Evolutionary conservation across 2,113 vertebrate species (phyloP).

Genomic region (Phodopus roborovskii): DNA sequence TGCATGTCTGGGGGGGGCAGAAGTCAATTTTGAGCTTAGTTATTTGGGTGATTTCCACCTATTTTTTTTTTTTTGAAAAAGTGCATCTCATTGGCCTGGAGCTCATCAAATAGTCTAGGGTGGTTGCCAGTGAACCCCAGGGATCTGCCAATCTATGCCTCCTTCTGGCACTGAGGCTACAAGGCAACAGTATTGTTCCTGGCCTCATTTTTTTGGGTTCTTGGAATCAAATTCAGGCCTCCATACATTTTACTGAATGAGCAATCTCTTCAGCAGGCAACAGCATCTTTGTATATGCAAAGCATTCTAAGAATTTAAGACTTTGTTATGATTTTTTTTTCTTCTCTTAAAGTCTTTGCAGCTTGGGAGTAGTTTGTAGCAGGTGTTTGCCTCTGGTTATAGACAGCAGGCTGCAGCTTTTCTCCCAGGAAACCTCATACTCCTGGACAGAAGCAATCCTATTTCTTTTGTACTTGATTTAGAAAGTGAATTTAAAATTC

Average conservation of each 20-base stretch:
- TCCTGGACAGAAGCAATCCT: slow-evolving; percentile 45
- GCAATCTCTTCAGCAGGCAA: neutral
- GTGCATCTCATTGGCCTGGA: neutral
- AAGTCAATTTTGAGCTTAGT: neutral
- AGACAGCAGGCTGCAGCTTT: neutral
- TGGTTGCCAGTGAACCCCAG: neutral
- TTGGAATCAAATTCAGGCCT: neutral
- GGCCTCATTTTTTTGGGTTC: neutral
- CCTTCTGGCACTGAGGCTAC: neutral
- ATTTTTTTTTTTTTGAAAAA: neutral
- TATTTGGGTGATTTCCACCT: neutral
- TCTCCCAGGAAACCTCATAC: slow-evolving; percentile 26
- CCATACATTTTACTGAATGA: neutral
- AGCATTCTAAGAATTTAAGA: neutral
- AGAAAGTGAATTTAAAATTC: slow-evolving; percentile 58
- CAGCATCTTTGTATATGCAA: neutral
- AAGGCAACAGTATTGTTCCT: neutral
- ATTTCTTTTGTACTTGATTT: slow-evolving; percentile 55
- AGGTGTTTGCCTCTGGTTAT: slow-evolving; percentile 60
- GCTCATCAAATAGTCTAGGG: neutral
- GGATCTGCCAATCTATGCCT: neutral
- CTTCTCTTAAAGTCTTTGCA: slow-evolving; percentile 16
- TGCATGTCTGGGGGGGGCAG: neutral
- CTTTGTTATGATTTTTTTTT: neutral
- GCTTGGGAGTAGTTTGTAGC: slow-evolving; percentile 24